These are phyloP conservation scores for Lasius platythorax DNA, from an alignment of 2,888 invertebrate species.

Conservation along the genomic window DNA sequence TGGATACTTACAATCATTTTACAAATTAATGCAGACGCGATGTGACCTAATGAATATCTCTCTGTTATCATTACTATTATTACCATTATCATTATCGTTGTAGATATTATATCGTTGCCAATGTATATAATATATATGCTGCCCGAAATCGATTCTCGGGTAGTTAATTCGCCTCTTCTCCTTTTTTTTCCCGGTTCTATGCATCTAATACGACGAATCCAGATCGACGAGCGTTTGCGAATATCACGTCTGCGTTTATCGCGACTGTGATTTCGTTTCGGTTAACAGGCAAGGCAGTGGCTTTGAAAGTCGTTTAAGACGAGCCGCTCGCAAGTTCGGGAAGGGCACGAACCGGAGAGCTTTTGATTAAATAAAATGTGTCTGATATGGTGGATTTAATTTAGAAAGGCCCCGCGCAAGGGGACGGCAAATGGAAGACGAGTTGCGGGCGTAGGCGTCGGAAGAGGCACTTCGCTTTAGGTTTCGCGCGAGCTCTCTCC, in stretches of 20 bases:
- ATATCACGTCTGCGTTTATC: conserved; percentile 73
- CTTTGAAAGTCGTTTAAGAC: conserved; percentile 81
- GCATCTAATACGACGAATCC: conserved; percentile 65
- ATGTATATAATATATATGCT: conserved; percentile 6
- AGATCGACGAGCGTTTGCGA: conserved; percentile 66
- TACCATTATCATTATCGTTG: neutral
- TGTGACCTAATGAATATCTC: conserved; percentile 37
- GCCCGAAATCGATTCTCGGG: conserved; percentile 26
- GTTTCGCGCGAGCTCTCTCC: conserved; percentile 72
- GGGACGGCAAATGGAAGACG: conserved; percentile 57
- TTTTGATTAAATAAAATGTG: conserved; percentile 84
- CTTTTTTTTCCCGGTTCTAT: conserved; percentile 42
- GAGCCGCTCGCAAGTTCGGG: conserved; percentile 66
- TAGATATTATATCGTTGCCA: conserved; percentile 4
- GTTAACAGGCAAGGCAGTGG: conserved; percentile 75
- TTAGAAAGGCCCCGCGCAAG: conserved; percentile 76
- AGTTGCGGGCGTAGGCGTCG: conserved; percentile 55
- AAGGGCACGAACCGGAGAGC: conserved; percentile 51
- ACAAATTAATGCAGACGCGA: conserved; percentile 45
- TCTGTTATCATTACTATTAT: conserved; percentile 31
- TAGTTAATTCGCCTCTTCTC: conserved; percentile 63
- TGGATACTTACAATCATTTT: conserved; percentile 32
- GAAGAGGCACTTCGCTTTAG: conserved; percentile 68
- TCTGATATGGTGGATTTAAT: conserved; percentile 85
- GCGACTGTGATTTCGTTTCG: conserved; percentile 77